Conservation (phyloP, 1,140 invertebrate genomes). For the Scaptomyza montana region DNA sequence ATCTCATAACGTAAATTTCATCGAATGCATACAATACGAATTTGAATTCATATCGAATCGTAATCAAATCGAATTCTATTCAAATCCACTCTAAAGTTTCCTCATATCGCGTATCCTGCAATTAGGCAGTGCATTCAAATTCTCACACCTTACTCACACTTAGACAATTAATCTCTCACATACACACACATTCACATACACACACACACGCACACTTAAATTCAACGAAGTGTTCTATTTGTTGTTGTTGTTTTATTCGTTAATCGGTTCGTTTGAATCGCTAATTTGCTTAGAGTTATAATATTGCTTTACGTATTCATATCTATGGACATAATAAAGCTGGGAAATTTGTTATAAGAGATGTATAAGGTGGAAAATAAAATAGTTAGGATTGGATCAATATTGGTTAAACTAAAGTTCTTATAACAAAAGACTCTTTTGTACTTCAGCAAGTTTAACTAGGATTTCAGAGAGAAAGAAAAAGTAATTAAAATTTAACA, state of each 20-base stretch:
- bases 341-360: not conserved
- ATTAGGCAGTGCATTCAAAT: constrained; percentile 54
- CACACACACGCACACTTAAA: constrained; percentile 26
- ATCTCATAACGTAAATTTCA: constrained; percentile 84
- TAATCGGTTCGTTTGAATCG: constrained; percentile 53
- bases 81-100: constrained; percentile 55
- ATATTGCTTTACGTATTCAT: constrained; percentile 18
- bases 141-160: constrained; percentile 33
- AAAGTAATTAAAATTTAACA: too few relatives aligned
- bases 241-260: constrained; percentile 69
- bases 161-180: constrained; percentile 18
- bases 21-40: constrained; percentile 59
- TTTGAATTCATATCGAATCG: constrained; percentile 34
- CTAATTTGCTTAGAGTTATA: constrained; percentile 66
- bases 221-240: constrained; percentile 57
- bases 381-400: not conserved
- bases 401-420: too few relatives aligned
- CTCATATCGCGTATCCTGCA: constrained; percentile 55
- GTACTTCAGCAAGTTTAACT: too few relatives aligned
- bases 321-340: not conserved
- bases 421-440: too few relatives aligned
- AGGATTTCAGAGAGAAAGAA: too few relatives aligned
- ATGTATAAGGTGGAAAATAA: not conserved
- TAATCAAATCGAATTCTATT: constrained; percentile 31
- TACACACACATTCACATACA: not conserved